Evolutionary conservation across 2,113 vertebrate species (phyloP).

Genomic region (Promerops cafer): DNA sequence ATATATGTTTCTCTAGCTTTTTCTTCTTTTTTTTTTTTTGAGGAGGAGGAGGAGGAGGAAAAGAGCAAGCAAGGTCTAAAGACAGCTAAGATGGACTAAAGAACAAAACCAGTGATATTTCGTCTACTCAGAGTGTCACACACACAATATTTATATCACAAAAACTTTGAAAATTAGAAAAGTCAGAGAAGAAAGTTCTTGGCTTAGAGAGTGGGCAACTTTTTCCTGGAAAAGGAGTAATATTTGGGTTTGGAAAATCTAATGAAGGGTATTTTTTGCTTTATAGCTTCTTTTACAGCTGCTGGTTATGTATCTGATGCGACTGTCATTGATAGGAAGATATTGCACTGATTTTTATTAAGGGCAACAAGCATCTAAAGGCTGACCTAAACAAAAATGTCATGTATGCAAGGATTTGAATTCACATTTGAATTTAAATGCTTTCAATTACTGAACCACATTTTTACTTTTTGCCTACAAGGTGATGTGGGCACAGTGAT

Average conservation of each 20-base stretch:
- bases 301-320: background rate
- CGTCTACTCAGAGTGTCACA: background rate
- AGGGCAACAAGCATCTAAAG: background rate
- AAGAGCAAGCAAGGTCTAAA: background rate
- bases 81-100: background rate
- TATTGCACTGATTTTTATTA: background rate
- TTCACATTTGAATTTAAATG: background rate
- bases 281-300: constrained; percentile 8
- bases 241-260: constrained; percentile 17
- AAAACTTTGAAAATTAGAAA: background rate
- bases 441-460: background rate
- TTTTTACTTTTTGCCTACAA: background rate
- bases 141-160: constrained; percentile 5
- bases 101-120: constrained; percentile 4
- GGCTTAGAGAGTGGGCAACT: background rate
- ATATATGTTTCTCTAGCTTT: background rate
- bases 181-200: background rate
- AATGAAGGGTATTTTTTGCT: background rate
- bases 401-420: background rate
- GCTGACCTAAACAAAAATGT: background rate
- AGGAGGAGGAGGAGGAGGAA: background rate
- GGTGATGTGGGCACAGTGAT: background rate
- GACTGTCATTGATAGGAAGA: background rate
- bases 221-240: background rate
- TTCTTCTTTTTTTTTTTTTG: too few species aligned